phyloP scores from a whole-genome alignment of 2,888 invertebrate genomes.

The Scrobipalpa costella region DNA sequence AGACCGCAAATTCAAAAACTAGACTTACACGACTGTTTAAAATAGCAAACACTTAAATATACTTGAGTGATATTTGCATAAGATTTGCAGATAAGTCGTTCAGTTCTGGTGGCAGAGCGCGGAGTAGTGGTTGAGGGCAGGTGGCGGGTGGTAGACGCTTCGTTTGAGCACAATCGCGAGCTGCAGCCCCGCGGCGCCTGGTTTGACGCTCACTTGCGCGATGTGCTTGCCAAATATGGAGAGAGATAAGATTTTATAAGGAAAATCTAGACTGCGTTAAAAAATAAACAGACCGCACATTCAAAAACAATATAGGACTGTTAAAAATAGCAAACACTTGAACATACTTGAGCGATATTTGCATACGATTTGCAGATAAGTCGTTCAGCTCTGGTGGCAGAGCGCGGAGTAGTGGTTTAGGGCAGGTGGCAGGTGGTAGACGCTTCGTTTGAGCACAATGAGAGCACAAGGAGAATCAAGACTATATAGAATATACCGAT shows the following conservation, averaged over 20 bases:
- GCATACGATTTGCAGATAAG: constrained; percentile 22
- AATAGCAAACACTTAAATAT: neutral
- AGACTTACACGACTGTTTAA: no score
- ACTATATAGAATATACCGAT: no score
- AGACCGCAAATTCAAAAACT: no score
- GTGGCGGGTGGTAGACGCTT: constrained; percentile 60
- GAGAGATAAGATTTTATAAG: neutral
- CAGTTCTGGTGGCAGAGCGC: neutral
- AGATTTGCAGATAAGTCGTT: constrained; percentile 19
- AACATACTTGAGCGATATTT: constrained; percentile 3
- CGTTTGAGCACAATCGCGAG: constrained; percentile 75
- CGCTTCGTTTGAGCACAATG: constrained; percentile 77
- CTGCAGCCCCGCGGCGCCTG: constrained; percentile 42
- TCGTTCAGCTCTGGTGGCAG: neutral
- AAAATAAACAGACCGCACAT: no score
- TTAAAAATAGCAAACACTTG: neutral
- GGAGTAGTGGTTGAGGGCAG: constrained; percentile 50
- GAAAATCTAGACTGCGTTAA: no score
- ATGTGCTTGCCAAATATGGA: constrained; percentile 37
- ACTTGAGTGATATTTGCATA: constrained; percentile 10
- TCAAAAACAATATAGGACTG: no score
- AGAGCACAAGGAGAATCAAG: no score
- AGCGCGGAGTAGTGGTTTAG: constrained; percentile 36
- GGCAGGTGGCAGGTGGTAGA: constrained; percentile 58
- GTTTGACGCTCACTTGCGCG: constrained; percentile 40